Evolutionary conservation across 2,888 invertebrate species (phyloP).

Genomic region (Dryobotodes eremita): DNA sequence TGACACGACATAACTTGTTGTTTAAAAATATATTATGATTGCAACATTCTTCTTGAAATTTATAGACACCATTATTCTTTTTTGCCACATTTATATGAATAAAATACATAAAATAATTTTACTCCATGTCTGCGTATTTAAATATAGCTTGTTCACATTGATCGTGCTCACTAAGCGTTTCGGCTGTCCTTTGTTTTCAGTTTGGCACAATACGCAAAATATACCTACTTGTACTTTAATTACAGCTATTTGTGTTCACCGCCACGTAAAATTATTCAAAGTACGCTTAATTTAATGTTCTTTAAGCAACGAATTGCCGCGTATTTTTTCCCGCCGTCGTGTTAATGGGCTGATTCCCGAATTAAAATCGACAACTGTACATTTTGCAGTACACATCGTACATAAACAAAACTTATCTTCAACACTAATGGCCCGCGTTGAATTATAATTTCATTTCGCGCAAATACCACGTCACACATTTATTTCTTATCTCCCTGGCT

Average conservation of each 20-base stretch:
- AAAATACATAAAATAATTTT: slow-evolving; percentile 34
- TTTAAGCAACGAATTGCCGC: slow-evolving; percentile 84
- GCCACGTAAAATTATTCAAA: slow-evolving; percentile 88
- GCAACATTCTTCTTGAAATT: slow-evolving; percentile 24
- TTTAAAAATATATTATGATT: slow-evolving; percentile 30
- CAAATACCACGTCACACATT: slow-evolving; percentile 68
- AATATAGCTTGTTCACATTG: slow-evolving; percentile 62
- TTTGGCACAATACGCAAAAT: slow-evolving; percentile 78
- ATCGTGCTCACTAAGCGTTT: slow-evolving; percentile 70
- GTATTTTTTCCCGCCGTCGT: slow-evolving; percentile 83
- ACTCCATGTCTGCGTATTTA: slow-evolving; percentile 22
- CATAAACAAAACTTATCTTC: slow-evolving; percentile 86
- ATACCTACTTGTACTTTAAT: slow-evolving; percentile 80
- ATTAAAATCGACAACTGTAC: slow-evolving; percentile 85
- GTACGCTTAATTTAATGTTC: slow-evolving; percentile 86
- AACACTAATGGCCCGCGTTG: slow-evolving; percentile 75
- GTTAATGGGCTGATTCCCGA: slow-evolving; percentile 84
- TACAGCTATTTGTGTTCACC: slow-evolving; percentile 86
- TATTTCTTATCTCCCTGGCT: slow-evolving; percentile 67
- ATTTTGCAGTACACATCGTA: slow-evolving; percentile 78
- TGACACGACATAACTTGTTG: slow-evolving; percentile 25
- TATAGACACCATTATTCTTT: slow-evolving; percentile 37
- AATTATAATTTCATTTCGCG: slow-evolving; percentile 78
- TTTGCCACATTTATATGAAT: slow-evolving; percentile 21
- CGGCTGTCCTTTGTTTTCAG: slow-evolving; percentile 69